Conservation (phyloP, 2,113 vertebrate species). For the Clarias batrachus region DNA sequence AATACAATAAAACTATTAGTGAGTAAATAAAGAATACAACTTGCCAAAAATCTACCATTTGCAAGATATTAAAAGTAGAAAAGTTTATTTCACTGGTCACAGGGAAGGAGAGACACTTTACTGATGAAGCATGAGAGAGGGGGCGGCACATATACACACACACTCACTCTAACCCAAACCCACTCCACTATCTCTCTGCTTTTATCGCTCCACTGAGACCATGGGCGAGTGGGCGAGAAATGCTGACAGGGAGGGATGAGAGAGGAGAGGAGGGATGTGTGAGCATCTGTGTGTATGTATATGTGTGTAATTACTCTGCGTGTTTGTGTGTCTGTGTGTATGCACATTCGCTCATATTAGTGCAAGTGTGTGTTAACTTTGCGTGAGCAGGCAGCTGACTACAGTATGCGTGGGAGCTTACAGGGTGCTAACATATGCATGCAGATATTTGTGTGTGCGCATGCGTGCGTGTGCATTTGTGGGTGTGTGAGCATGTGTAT, state of each 20-base stretch:
- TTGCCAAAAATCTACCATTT: not conserved
- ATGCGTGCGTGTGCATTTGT: not conserved
- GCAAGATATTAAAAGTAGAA: not conserved
- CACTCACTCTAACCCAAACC: slow-evolving; percentile 26
- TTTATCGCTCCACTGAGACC: slow-evolving; percentile 33
- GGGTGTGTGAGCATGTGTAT: not conserved
- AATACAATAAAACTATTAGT: not conserved
- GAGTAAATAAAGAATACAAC: not conserved
- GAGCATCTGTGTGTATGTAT: slow-evolving; percentile 8
- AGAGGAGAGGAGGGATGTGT: slow-evolving; percentile 25
- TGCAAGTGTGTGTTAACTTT: slow-evolving; percentile 12
- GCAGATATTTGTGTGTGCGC: slow-evolving; percentile 1
- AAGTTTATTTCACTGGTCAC: not conserved
- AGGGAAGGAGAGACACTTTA: not conserved
- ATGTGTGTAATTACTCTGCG: not conserved
- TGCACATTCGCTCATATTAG: slow-evolving; percentile 1
- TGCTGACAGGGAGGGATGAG: slow-evolving; percentile 36
- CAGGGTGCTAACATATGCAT: not conserved
- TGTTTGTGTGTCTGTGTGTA: slow-evolving; percentile 1
- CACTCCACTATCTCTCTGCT: slow-evolving; percentile 10
- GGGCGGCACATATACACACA: slow-evolving; percentile 31
- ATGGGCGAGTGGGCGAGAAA: slow-evolving; percentile 41
- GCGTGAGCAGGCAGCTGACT: slow-evolving; percentile 11
- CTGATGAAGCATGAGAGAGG: not conserved
- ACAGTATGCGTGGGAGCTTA: not conserved